These are phyloP conservation scores for Avahi laniger DNA, from an alignment of 2,797 vertebrate species.

Conservation along the genomic window DNA sequence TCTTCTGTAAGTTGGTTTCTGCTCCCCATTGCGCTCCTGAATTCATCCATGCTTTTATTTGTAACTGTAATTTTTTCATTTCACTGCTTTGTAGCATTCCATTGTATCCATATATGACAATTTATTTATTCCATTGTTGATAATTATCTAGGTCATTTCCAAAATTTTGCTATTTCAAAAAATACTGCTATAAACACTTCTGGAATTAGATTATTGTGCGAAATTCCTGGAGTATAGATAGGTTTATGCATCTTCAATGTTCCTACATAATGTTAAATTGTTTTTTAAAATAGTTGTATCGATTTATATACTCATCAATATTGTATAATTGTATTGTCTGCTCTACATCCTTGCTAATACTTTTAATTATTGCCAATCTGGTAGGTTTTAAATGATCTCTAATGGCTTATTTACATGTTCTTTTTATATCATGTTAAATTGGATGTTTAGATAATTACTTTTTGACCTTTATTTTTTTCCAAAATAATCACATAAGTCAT, in stretches of 20 bases:
- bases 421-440: slow-evolving; percentile 18
- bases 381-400: not conserved
- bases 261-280: not conserved
- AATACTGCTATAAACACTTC: not conserved
- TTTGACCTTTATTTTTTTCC: not conserved
- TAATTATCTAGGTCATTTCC: not conserved
- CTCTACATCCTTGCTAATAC: not conserved
- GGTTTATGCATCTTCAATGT: not conserved
- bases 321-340: not conserved
- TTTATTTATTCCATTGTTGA: not conserved
- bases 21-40: not conserved
- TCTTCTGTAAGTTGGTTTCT: not conserved
- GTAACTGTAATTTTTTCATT: not conserved
- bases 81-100: not conserved
- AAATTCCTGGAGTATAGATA: not conserved
- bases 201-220: not conserved
- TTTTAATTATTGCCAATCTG: not conserved
- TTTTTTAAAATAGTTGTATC: not conserved
- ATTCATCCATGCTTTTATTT: not conserved
- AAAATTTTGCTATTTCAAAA: not conserved
- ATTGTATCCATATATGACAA: not conserved
- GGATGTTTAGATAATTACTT: not conserved
- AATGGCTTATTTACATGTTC: not conserved
- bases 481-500: not conserved
- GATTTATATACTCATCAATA: not conserved